These are phyloP conservation scores for Campoletis raptor DNA, from an alignment of 2,888 invertebrate species.

Conservation along the genomic window DNA sequence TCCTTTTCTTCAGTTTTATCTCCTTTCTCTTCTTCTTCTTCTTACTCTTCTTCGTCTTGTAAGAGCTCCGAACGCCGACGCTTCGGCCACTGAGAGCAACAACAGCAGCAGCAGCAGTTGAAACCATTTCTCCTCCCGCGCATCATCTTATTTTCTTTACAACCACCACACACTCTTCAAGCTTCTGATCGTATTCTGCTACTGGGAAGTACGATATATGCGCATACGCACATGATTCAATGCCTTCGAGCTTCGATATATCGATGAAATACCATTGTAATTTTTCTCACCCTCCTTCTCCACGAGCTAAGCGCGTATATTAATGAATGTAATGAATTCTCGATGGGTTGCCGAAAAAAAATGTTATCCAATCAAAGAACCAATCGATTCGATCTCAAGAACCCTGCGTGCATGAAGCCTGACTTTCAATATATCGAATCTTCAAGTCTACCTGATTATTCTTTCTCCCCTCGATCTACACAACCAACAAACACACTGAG, in stretches of 20 bases:
- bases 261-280: slow-evolving; percentile 59
- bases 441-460: slow-evolving; percentile 32
- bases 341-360: slow-evolving; percentile 59
- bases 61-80: slow-evolving; percentile 51
- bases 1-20: slow-evolving; percentile 30
- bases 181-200: slow-evolving; percentile 52
- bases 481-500: slow-evolving; percentile 21
- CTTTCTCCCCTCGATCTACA: slow-evolving; percentile 12
- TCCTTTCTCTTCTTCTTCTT: slow-evolving; percentile 24
- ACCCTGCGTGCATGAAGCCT: slow-evolving; percentile 33
- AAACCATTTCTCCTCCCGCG: slow-evolving; percentile 56
- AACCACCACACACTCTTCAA: slow-evolving; percentile 11
- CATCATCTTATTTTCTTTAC: slow-evolving; percentile 64
- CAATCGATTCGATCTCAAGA: slow-evolving; percentile 58
- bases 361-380: slow-evolving; percentile 63
- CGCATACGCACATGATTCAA: slow-evolving; percentile 43
- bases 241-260: slow-evolving; percentile 42
- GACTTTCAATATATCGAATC: slow-evolving; percentile 51
- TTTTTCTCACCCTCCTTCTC: slow-evolving; percentile 56
- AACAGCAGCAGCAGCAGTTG: slow-evolving; percentile 36
- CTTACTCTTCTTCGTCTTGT: slow-evolving; percentile 39
- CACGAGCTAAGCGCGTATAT: slow-evolving; percentile 24
- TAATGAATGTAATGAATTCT: slow-evolving; percentile 61
- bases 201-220: slow-evolving; percentile 27
- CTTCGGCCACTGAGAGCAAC: slow-evolving; percentile 29